Percentiles rank a stretch among this genome's conserved stretches.
phyloP scores from a whole-genome alignment of 2,888 invertebrate genomes.

The Xestia xanthographa region DNA sequence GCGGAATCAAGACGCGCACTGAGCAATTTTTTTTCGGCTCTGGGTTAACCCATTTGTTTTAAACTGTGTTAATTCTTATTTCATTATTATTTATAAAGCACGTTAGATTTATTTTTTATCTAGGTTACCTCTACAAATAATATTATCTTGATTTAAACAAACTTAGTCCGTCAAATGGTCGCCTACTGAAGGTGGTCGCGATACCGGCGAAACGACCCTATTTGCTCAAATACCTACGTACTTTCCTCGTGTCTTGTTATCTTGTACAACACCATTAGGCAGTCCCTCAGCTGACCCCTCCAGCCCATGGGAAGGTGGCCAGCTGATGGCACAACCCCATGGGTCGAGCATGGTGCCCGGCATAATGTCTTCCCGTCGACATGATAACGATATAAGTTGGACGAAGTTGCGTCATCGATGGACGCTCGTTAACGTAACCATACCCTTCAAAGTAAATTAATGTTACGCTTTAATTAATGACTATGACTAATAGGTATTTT shows the following conservation, averaged over 20 bases:
- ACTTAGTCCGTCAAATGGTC: too few relatives aligned
- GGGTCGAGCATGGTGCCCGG: background rate
- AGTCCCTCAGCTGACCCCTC: slow-evolving; percentile 27
- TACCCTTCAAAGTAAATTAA: background rate
- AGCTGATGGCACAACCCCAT: slow-evolving; percentile 41
- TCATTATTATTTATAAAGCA: too few relatives aligned
- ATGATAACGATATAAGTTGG: slow-evolving; percentile 16
- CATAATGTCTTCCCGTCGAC: slow-evolving; percentile 8
- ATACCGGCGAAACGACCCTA: too few relatives aligned
- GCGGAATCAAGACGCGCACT: too few relatives aligned
- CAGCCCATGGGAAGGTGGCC: slow-evolving; percentile 34
- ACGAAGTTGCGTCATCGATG: slow-evolving; percentile 8
- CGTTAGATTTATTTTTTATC: too few relatives aligned
- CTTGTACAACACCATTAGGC: slow-evolving; percentile 13
- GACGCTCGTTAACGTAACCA: background rate
- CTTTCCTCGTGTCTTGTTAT: slow-evolving; percentile 3
- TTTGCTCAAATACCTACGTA: background rate
- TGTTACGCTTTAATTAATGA: background rate
- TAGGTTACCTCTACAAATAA: too few relatives aligned
- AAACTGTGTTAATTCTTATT: too few relatives aligned
- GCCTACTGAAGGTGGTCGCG: too few relatives aligned
- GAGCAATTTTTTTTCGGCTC: too few relatives aligned
- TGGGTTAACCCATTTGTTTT: too few relatives aligned
- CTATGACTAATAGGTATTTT: too few relatives aligned
- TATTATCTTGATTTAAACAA: too few relatives aligned